These are phyloP conservation scores for Emberiza fucata DNA, from an alignment of 2,113 vertebrate species.

Conservation along the genomic window DNA sequence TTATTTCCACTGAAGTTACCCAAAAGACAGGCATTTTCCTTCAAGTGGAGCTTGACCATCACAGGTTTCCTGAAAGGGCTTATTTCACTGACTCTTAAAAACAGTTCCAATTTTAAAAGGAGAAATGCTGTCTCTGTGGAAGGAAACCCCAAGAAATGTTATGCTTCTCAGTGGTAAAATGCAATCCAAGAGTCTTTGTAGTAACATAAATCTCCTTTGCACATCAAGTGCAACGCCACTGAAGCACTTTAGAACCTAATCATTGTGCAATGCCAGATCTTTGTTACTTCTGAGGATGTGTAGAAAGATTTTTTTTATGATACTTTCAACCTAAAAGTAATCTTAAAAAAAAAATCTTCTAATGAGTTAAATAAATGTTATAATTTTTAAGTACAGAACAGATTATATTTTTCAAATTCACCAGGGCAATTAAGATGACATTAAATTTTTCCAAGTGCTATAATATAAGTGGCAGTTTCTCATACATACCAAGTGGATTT, in stretches of 20 bases:
- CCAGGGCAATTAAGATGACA: neutral
- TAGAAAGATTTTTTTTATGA: neutral
- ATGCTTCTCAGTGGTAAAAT: neutral
- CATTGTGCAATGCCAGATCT: accelerated
- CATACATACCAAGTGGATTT: neutral
- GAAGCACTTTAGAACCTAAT: neutral
- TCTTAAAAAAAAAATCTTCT: neutral
- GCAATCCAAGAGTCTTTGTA: neutral
- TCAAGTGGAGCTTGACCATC: neutral
- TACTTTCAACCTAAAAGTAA: neutral
- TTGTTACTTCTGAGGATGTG: neutral
- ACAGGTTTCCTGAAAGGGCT: neutral
- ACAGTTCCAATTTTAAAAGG: neutral
- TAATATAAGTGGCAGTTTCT: neutral
- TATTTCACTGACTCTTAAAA: neutral
- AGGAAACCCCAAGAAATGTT: neutral
- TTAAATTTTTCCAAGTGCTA: neutral
- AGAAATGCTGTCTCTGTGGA: neutral
- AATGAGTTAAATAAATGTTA: neutral
- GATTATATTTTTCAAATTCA: neutral
- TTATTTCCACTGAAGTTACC: neutral
- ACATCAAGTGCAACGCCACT: neutral
- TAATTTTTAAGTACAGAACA: neutral
- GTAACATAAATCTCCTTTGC: neutral
- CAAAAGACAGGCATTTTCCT: neutral